Conservation (phyloP, 2,113 vertebrate species). For the Callocephalon fimbriatum region DNA sequence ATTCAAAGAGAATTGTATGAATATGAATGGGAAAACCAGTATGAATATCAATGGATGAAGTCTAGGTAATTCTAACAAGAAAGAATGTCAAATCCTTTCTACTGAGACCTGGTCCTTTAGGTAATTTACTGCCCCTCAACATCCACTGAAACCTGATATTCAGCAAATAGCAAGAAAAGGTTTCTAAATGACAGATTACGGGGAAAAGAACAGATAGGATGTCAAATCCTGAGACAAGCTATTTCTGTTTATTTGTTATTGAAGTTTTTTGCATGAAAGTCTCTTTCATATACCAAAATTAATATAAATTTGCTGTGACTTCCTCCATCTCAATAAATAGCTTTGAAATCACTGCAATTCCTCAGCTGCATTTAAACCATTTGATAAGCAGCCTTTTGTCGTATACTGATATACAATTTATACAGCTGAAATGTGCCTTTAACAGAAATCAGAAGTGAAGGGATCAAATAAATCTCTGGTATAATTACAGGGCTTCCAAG, state of each 20-base stretch:
- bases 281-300: not conserved
- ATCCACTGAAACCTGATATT: not conserved
- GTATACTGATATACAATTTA: not conserved
- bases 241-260: not conserved
- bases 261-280: not conserved
- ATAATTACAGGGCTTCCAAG: slow-evolving; percentile 15
- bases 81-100: not conserved
- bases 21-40: not conserved
- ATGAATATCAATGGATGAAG: not conserved
- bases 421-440: not conserved
- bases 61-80: not conserved
- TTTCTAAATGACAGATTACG: not conserved
- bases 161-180: not conserved
- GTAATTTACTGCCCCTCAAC: not conserved
- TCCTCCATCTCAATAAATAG: not conserved
- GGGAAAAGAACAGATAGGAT: not conserved
- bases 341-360: not conserved
- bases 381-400: not conserved
- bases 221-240: not conserved
- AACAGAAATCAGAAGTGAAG: not conserved
- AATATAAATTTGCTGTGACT: not conserved
- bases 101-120: not conserved
- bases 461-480: not conserved
- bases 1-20: not conserved
- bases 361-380: not conserved